Evolutionary conservation across 2,888 invertebrate genomes (phyloP), one percentile per base, ranked within the genome.

Genomic region (Oscheius sp.): DNA sequence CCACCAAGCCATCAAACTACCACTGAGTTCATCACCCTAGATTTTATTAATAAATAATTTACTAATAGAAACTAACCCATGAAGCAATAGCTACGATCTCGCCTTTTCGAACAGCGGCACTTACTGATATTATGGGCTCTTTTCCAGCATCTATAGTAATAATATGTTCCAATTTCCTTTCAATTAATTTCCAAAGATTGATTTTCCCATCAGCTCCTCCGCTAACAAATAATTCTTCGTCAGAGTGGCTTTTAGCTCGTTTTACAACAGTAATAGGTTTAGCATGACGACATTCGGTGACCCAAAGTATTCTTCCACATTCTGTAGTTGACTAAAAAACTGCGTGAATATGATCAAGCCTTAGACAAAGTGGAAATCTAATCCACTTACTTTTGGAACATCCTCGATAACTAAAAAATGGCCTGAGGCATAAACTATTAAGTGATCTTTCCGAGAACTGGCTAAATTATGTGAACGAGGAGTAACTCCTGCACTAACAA

Each of bases 381-480:
- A 9, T 35, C 5, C 9, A 69, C 58, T 58, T n/a, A 79, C 79
- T 23, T 58, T 52, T 56, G 81, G 77, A 45, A 76, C 29, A 2
- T 63, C 71, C 68, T 78, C 74, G 16, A 79, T 69, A 16, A 77
- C 77, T 12, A 83, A 56, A 61, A 78, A 76, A 21, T 75, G 61
- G 6, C 75, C 72, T 1, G 79, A 79, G 0, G 81, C 81, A 55
- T 77, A 81, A 3, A 79, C 73, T 12, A 81, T 55, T 0, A 77
- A 13, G 6, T 53, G 29, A 7, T 72, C 69, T 6, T 49, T 61
- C 7, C 61, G 49, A 16, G 75, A 82, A 16, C 77, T 69, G 0
- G 66, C 69, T 7, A 83, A 63, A 66, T 78, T 78, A 70, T 83
- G 80, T 2, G 83, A 80, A 21, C 80, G 64, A 1, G 81, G 76